phyloP scores from a whole-genome alignment of 2,888 invertebrate species.

The Ischnus inquisitorius region DNA sequence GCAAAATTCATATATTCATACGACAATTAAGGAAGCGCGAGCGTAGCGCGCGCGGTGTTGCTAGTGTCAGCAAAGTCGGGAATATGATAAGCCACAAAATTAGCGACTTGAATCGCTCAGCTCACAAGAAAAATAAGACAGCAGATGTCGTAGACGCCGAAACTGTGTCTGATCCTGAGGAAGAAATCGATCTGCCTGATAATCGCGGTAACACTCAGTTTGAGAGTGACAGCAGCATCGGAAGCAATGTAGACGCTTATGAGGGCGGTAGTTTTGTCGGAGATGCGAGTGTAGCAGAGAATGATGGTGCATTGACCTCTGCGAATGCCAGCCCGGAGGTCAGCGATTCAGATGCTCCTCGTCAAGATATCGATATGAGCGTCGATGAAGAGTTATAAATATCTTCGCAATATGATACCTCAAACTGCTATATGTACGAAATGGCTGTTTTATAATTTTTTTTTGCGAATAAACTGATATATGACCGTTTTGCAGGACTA shows the following conservation, averaged over 20 bases:
- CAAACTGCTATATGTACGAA: too few species aligned
- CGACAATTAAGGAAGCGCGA: too few species aligned
- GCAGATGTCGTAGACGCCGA: neutral
- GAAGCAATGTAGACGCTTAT: neutral
- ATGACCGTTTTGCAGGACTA: neutral
- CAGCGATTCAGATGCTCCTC: neutral
- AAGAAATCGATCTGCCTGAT: neutral
- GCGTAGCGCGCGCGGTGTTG: too few species aligned
- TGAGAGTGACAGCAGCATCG: neutral
- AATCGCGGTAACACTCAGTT: neutral
- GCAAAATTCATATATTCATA: too few species aligned
- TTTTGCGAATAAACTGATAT: neutral
- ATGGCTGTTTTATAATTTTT: neutral
- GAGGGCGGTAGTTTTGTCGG: neutral
- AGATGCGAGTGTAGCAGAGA: neutral
- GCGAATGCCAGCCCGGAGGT: neutral
- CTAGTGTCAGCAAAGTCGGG: slow-evolving; percentile 5
- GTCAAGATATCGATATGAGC: neutral
- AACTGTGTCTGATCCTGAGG: neutral
- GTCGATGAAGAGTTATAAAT: neutral
- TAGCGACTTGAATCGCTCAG: slow-evolving; percentile 4
- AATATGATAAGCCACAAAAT: slow-evolving; percentile 3
- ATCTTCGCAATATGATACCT: neutral
- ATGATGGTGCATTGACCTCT: neutral
- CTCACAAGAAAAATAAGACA: neutral